These are phyloP conservation scores for Corella eumyota DNA, from an alignment of 23 tunicate species.

Conservation along the genomic window DNA sequence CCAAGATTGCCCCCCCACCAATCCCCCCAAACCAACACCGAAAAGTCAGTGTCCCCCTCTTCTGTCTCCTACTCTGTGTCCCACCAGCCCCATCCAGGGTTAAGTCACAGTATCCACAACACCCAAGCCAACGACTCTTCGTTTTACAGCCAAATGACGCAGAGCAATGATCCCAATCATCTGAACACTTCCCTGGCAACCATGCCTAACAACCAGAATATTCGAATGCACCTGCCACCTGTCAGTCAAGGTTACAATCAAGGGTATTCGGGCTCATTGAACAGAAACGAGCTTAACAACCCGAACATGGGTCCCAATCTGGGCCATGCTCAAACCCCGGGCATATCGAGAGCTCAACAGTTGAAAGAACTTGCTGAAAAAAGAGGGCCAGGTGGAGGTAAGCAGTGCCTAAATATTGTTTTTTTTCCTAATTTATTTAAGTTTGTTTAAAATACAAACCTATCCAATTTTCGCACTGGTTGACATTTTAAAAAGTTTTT, in stretches of 20 bases:
- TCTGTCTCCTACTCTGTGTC: conserved; percentile 52
- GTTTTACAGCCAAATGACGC: conserved; percentile 10
- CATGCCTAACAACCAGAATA: conserved; percentile 8
- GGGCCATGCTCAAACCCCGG: neutral
- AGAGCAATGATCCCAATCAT: neutral
- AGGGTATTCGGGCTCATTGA: neutral
- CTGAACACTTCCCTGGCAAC: neutral
- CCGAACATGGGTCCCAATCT: neutral
- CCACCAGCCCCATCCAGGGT: conserved; percentile 45
- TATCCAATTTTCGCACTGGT: neutral
- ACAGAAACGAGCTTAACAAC: neutral
- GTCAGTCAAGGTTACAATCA: neutral
- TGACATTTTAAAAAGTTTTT: neutral
- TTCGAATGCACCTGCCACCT: conserved; percentile 12
- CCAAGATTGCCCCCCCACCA: conserved; percentile 18
- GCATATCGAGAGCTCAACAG: conserved; percentile 17
- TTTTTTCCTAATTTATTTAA: neutral
- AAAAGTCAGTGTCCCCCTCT: conserved; percentile 29
- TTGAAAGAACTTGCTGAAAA: conserved; percentile 25
- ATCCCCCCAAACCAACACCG: conserved; percentile 7
- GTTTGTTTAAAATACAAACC: neutral
- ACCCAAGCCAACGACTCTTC: neutral
- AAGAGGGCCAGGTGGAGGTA: neutral
- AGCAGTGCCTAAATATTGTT: neutral
- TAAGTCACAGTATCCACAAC: conserved; percentile 9